A percentile compares a stretch with the other conserved stretches of the same genome.
phyloP scores from a whole-genome alignment of 2,888 invertebrate species.

The Cheilosia vernalis region DNA sequence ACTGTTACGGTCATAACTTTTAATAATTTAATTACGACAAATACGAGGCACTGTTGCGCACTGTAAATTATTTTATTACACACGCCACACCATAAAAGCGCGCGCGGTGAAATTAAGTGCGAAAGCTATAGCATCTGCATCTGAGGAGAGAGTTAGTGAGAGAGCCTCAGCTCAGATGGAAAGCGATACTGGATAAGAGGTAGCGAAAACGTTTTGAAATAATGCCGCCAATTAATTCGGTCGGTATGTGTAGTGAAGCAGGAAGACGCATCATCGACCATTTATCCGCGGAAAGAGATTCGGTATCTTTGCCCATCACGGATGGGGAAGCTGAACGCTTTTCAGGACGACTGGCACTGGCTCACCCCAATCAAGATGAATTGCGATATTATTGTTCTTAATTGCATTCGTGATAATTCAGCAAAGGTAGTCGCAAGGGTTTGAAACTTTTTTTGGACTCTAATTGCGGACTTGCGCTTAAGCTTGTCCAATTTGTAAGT shows the following conservation, averaged over 20 bases:
- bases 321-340: neutral
- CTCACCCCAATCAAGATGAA: too few species aligned
- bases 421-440: too few species aligned
- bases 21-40: slow-evolving; percentile 74
- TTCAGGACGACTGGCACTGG: too few species aligned
- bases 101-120: slow-evolving; percentile 58
- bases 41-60: slow-evolving; percentile 63
- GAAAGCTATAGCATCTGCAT: slow-evolving; percentile 26
- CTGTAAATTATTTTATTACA: slow-evolving; percentile 61
- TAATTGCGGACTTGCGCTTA: too few species aligned
- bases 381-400: too few species aligned
- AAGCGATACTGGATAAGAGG: slow-evolving; percentile 13
- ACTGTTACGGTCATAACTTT: slow-evolving; percentile 67
- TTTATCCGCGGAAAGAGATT: slow-evolving; percentile 1
- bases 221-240: slow-evolving; percentile 46
- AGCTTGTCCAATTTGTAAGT: too few species aligned
- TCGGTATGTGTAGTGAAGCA: neutral
- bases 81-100: slow-evolving; percentile 38
- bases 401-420: too few species aligned
- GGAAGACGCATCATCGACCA: slow-evolving; percentile 26
- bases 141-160: neutral
- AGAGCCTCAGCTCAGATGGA: slow-evolving; percentile 16
- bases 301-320: neutral
- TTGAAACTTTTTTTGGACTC: too few species aligned
- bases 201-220: slow-evolving; percentile 29